Conservation (phyloP, 2,113 vertebrate genomes). For the Pelecanoides urinatrix region DNA sequence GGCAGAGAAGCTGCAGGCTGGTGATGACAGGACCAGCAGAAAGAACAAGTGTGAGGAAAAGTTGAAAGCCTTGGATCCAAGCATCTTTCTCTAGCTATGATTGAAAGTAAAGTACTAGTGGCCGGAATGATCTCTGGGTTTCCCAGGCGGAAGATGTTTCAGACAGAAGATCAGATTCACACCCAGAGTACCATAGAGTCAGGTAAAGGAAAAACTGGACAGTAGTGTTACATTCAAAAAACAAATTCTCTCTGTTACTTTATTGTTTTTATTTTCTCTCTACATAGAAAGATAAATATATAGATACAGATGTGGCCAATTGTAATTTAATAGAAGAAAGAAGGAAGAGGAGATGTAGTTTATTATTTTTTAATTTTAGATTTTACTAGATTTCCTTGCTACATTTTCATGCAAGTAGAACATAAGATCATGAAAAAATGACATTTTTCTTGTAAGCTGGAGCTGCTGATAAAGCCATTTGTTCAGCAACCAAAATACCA, state of each 20-base stretch:
- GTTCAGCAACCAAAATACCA: background rate
- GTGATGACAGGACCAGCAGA: background rate
- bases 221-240: background rate
- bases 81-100: background rate
- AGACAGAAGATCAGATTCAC: background rate
- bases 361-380: background rate
- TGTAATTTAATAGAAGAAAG: background rate
- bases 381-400: background rate
- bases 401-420: background rate
- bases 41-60: background rate
- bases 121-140: background rate
- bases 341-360: background rate
- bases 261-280: background rate
- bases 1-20: background rate
- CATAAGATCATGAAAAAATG: background rate
- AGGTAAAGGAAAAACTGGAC: background rate
- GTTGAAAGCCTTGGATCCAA: background rate
- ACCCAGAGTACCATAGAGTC: background rate
- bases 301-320: background rate
- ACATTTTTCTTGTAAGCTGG: background rate
- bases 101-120: background rate
- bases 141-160: background rate
- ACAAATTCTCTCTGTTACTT: background rate
- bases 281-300: background rate
- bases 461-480: background rate